These are phyloP conservation scores for Scopus umbretta DNA, from an alignment of 2,113 vertebrate genomes.

Conservation along the genomic window DNA sequence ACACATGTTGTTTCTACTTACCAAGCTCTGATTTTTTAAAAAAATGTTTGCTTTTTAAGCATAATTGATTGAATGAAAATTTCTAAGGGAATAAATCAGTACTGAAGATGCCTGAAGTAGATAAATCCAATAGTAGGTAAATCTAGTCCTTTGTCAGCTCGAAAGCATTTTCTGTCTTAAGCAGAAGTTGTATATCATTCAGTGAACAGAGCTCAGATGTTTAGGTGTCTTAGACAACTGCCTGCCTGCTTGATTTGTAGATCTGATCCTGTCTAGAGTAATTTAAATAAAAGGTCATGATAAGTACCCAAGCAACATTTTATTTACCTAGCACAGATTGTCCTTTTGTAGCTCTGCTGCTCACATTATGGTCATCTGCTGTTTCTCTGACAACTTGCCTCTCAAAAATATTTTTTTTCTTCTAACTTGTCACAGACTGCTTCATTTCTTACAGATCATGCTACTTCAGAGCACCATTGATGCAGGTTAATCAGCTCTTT, in stretches of 20 bases:
- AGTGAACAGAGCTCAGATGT: not conserved
- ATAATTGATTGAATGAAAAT: not conserved
- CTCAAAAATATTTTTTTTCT: not conserved
- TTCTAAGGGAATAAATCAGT: not conserved
- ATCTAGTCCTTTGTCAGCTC: not conserved
- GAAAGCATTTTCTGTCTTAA: not conserved
- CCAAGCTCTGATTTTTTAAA: not conserved
- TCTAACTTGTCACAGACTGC: not conserved
- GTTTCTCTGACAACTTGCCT: not conserved
- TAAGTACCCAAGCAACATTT: not conserved
- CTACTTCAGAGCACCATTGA: not conserved
- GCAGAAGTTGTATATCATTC: not conserved
- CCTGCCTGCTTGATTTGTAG: not conserved
- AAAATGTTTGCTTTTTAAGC: not conserved
- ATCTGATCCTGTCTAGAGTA: not conserved
- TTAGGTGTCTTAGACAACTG: not conserved
- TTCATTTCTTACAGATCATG: not conserved
- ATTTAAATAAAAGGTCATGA: not conserved
- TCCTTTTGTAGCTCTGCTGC: not conserved
- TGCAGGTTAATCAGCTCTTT: not conserved
- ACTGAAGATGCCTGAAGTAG: not conserved
- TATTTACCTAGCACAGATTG: not conserved
- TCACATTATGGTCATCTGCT: not conserved
- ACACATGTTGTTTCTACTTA: not conserved
- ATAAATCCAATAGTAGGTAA: not conserved